Percentiles rank a stretch among this genome's conserved stretches.
Conservation (phyloP, 2,113 vertebrate genomes). For the Platysternon megacephalum region DNA sequence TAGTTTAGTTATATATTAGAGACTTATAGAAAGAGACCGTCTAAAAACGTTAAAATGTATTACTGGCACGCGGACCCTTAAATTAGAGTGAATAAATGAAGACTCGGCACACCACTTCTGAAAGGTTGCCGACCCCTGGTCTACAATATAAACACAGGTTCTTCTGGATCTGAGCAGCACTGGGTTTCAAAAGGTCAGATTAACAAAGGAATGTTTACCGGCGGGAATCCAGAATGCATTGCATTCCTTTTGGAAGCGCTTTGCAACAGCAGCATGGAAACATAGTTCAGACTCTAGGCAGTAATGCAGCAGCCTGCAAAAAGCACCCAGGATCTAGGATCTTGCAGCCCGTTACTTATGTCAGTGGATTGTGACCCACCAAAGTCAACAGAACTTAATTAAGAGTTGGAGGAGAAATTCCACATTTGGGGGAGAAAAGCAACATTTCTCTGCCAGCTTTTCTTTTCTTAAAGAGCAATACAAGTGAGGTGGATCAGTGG, state of each 20-base stretch:
- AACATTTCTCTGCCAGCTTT: neutral
- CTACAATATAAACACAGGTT: neutral
- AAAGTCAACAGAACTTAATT: neutral
- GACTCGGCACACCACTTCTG: too few relatives aligned
- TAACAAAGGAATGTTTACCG: neutral
- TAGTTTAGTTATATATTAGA: too few relatives aligned
- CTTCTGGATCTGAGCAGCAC: neutral
- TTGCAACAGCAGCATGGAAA: neutral
- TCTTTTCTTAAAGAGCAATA: neutral
- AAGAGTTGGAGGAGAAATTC: neutral
- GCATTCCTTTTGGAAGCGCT: neutral
- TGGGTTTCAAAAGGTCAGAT: conserved; percentile 5
- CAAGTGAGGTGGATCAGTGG: neutral
- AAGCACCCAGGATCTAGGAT: neutral
- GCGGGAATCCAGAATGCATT: neutral
- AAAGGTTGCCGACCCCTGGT: too few relatives aligned
- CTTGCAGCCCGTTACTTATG: neutral
- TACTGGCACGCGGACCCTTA: too few relatives aligned
- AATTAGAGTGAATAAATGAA: too few relatives aligned
- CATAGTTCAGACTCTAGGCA: fast-evolving
- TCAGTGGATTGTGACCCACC: neutral
- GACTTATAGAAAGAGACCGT: too few relatives aligned
- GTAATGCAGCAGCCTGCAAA: fast-evolving
- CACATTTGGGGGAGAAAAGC: neutral
- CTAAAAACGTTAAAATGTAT: too few relatives aligned